Base-by-base conservation (phyloP, 2,113 vertebrate genomes). In the Gnathonemus echidnorhynchus region DNA sequence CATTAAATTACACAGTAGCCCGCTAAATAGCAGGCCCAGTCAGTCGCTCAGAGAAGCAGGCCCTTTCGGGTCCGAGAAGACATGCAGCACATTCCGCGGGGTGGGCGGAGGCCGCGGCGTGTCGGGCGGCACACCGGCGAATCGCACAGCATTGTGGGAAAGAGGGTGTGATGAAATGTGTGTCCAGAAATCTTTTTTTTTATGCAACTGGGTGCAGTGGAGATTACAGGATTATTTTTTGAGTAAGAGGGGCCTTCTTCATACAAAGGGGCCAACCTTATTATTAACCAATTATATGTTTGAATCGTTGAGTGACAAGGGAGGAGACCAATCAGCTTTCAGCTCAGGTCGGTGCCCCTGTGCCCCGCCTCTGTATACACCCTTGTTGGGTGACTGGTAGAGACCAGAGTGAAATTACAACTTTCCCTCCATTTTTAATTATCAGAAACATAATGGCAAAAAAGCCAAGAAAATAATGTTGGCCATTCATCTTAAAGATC, bases 1-100 rank as follows among this genome's bases (percentile, higher is more conserved):
- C 89, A 87, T 87, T 90, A 90, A 66, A 52, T 80, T 88, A 80
- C 66, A 90, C 62, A 88, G 39, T 19, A 24, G 66, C 7, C 62
- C 74, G 21, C 49, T 88, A 90, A 88, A 45, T 56, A 74, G 31
- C 8, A 35, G n/a, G 87, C 8, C 86, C 86, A 53, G 11, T 90
- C 45, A 58, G 62, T 66, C 6, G 39, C 66, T 84, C 90, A 24
- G 31, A 27, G 35, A 58, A 83, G 87, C 87, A 42, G 70, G 90
- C 70, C 90, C 39, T 84, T 19, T 50, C 49, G 13, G 31, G 90
- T 31, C 31, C 53, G 56, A 88, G 21, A 35, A 9, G 39, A 88
- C 45, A 50, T 15, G 13, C 5, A 5, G 45, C 19, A 1, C 42
- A 48, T 31, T 50, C n/a, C 70, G 53, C 2, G 8, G 27, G 49